These are phyloP conservation scores for Menura novaehollandiae DNA, from an alignment of 2,113 vertebrate genomes.

Conservation along the genomic window DNA sequence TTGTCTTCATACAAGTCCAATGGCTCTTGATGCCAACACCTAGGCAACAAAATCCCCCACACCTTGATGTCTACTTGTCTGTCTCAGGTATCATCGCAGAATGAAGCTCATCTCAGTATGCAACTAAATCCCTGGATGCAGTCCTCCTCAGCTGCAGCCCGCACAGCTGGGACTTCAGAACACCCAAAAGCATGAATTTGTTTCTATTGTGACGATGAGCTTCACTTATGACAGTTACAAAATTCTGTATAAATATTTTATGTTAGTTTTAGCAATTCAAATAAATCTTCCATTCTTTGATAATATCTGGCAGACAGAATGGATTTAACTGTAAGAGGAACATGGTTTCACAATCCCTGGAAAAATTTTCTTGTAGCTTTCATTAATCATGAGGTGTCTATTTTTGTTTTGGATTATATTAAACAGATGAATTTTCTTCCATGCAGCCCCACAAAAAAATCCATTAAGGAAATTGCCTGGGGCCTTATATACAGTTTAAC, in stretches of 20 bases:
- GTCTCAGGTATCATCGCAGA: background rate
- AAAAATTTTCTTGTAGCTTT: slow-evolving; percentile 15
- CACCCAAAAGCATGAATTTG: background rate
- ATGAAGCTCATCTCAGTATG: background rate
- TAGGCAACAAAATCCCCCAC: background rate
- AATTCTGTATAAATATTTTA: background rate
- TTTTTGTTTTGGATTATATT: slow-evolving; percentile 28
- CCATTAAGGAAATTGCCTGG: background rate
- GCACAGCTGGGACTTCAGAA: background rate
- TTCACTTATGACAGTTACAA: background rate
- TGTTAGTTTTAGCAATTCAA: background rate
- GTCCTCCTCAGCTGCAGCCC: background rate
- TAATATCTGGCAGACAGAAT: slow-evolving; percentile 18
- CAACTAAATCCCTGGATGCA: background rate
- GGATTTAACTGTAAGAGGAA: slow-evolving; percentile 25
- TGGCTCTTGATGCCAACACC: background rate
- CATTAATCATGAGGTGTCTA: background rate
- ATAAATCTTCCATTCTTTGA: background rate
- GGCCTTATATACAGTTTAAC: background rate
- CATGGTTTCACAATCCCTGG: slow-evolving; percentile 2
- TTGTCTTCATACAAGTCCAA: background rate
- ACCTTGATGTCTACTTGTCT: background rate
- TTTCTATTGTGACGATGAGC: background rate
- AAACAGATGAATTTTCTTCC: slow-evolving; percentile 2
- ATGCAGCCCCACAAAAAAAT: background rate